phyloP scores from a whole-genome alignment of 2,888 invertebrate species.

The Pantelozetes paolii region DNA sequence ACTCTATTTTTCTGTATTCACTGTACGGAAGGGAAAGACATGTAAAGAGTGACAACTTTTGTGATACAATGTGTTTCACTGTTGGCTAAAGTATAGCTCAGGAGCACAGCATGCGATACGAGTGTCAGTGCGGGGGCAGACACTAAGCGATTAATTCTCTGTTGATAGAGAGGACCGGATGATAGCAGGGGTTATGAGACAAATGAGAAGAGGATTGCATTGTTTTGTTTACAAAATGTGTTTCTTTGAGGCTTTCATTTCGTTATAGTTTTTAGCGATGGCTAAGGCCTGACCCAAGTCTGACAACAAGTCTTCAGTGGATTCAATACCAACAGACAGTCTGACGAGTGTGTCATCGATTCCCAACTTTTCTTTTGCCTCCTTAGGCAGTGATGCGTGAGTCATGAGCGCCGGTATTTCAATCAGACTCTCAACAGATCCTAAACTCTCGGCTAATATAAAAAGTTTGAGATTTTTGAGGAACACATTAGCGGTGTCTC shows the following conservation, averaged over 20 bases:
- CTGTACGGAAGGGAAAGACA: background rate
- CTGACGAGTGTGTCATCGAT: slow-evolving; percentile 80
- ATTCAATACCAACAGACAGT: slow-evolving; percentile 85
- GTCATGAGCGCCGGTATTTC: slow-evolving; percentile 95
- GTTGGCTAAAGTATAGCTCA: background rate
- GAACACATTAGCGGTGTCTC: slow-evolving; percentile 45
- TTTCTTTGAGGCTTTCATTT: slow-evolving; percentile 13
- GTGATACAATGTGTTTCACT: background rate
- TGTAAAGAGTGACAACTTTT: slow-evolving; percentile 32
- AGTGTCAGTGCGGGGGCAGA: slow-evolving; percentile 14
- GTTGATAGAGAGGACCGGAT: slow-evolving; percentile 38
- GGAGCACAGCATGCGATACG: slow-evolving; percentile 19
- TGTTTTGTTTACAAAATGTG: slow-evolving; percentile 30
- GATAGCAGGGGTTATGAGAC: slow-evolving; percentile 36
- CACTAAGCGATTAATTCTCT: slow-evolving; percentile 1
- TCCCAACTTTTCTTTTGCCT: slow-evolving; percentile 66
- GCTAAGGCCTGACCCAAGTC: slow-evolving; percentile 76
- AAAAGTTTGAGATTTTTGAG: slow-evolving; percentile 58
- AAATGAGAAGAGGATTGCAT: background rate
- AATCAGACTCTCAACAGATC: slow-evolving; percentile 89
- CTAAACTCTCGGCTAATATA: slow-evolving; percentile 85
- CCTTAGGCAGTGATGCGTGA: slow-evolving; percentile 80
- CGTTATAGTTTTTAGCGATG: slow-evolving; percentile 28
- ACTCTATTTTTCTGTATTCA: background rate
- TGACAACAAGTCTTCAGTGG: slow-evolving; percentile 72